Evolutionary conservation across 2,888 invertebrate genomes (phyloP), one percentile per base, ranked within the genome.

Genomic region (Parnassius apollo): DNA sequence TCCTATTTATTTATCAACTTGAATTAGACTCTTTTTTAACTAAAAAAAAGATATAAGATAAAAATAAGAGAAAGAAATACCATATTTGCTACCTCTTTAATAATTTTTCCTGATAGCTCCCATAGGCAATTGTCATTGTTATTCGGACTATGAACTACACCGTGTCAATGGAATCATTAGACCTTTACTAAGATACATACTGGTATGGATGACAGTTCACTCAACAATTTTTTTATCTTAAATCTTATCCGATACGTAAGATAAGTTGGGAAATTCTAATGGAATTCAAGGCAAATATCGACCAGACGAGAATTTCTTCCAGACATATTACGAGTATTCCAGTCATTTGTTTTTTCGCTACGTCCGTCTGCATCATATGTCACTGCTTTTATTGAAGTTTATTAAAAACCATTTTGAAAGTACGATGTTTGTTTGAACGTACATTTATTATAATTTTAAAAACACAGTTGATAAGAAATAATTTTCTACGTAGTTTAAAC

Each of bases 61-160:
- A n/a, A n/a, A n/a, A n/a, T n/a, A n/a, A n/a, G n/a, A n/a, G n/a
- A n/a, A n/a, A n/a, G n/a, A n/a, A n/a, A 7, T 7, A 35, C 35
- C 35, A 35, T 7, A 4, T 35, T 35, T 35, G 35, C 7, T 35
- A 25, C 2, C 25, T 2, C 25, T 25, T 25, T 25, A 25, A 25
- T 7, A 35, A 35, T 4, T 35, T 35, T 35, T 42, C 13, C 42
- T 25, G 53, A 57, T 53, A 48, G 57, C 25, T 53, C 53, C 45
- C 42, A 11, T 74, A 75, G 81, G 83, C 80, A 71, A 74, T 76
- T 68, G 81, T 65, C 79, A 79, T 70, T 68, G 62, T 61, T 65
- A 68, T 67, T 71, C 77, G 77, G 76, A 75, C 78, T 77, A 70
- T 71, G 78, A 83, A 82, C 83, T 73, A 73, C 73, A 80, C 77